Conservation (phyloP, 1,140 invertebrate genomes). For the Drosophila pandora region DNA sequence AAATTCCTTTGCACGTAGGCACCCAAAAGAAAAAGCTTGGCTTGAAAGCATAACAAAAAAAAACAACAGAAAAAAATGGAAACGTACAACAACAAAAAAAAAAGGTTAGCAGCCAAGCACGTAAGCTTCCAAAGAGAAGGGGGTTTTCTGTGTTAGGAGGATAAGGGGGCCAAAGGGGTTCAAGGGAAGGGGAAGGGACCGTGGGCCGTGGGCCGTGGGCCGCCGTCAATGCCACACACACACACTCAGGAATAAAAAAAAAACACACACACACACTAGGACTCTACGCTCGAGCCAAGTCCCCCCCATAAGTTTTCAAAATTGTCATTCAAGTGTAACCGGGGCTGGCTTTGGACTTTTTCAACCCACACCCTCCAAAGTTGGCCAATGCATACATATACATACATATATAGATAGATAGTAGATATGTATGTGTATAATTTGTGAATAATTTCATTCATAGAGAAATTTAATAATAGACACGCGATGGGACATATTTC, state of each 20-base stretch:
- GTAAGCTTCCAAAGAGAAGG: constrained; percentile 57
- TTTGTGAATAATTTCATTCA: constrained; percentile 35
- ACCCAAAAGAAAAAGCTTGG: constrained; percentile 58
- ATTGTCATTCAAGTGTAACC: constrained; percentile 65
- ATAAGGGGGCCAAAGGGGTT: background rate
- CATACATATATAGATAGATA: background rate
- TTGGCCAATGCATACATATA: constrained; percentile 1
- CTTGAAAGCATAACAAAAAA: constrained; percentile 36
- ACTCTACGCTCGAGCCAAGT: constrained; percentile 27
- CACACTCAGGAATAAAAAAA: background rate
- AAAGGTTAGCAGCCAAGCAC: constrained; percentile 64
- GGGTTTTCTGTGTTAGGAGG: constrained; percentile 11
- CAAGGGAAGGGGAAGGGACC: constrained; percentile 5
- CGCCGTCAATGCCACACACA: constrained; percentile 54
- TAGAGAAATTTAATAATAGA: constrained; percentile 71
- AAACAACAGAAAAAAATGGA: constrained; percentile 15
- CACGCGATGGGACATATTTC: constrained; percentile 10
- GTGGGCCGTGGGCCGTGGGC: constrained; percentile 35
- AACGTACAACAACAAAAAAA: constrained; percentile 22
- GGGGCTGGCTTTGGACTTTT: constrained; percentile 14
- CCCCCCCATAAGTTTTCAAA: constrained; percentile 45
- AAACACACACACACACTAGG: constrained; percentile 31
- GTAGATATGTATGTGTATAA: background rate
- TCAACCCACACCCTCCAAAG: constrained; percentile 11
- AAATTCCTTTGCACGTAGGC: constrained; percentile 80